These are phyloP conservation scores for Coregonus suidteri DNA, from an alignment of 2,797 vertebrate species.

Conservation along the genomic window DNA sequence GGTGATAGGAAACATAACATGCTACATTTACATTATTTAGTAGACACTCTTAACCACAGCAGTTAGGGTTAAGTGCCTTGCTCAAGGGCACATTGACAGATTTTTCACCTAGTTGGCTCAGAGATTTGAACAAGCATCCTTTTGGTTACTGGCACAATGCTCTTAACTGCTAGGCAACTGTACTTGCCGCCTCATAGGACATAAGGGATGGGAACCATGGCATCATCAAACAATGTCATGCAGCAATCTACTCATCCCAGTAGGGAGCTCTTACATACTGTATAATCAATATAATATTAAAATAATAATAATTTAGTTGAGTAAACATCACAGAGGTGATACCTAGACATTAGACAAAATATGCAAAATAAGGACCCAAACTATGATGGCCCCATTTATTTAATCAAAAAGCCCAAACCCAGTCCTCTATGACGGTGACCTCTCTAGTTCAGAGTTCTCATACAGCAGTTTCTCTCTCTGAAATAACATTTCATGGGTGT, in stretches of 20 bases:
- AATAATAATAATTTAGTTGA: not conserved
- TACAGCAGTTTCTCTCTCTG: slow-evolving; percentile 42
- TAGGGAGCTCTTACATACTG: not conserved
- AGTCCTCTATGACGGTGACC: not conserved
- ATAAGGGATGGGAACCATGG: not conserved
- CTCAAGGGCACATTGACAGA: too few species aligned
- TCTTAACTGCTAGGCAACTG: too few species aligned
- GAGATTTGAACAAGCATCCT: too few species aligned
- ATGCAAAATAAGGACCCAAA: not conserved
- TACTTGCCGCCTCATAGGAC: not conserved
- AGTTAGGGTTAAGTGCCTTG: too few species aligned
- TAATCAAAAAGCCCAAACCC: not conserved
- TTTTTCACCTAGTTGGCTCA: too few species aligned
- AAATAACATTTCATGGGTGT: slow-evolving; percentile 74
- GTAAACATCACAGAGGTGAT: not conserved
- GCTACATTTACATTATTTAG: too few species aligned
- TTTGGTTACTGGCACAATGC: too few species aligned
- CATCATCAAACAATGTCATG: not conserved
- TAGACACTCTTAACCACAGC: too few species aligned
- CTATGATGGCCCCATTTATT: not conserved
- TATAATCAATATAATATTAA: too few species aligned
- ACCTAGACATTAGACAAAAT: not conserved
- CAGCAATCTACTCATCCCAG: not conserved
- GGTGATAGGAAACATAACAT: too few species aligned
- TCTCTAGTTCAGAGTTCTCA: not conserved